Percentiles rank a stretch among this genome's conserved stretches.
Conservation (phyloP, 2,888 invertebrate genomes). For the Callimorpha dominula region DNA sequence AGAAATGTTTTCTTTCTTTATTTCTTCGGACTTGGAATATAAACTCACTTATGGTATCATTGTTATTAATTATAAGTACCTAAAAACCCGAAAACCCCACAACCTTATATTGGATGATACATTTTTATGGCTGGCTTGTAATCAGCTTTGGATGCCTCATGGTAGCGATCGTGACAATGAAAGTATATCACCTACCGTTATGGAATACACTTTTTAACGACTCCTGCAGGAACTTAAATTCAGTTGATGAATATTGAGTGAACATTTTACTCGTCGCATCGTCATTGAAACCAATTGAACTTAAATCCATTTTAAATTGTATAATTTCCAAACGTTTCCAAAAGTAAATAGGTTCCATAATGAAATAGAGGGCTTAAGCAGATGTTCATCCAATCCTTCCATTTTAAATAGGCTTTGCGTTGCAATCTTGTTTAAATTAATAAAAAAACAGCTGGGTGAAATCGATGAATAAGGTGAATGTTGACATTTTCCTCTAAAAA, state of each 20-base stretch:
- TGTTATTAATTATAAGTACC: background rate
- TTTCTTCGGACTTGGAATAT: background rate
- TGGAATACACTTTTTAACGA: no score
- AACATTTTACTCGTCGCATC: background rate
- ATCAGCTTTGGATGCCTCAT: no score
- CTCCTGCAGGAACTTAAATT: background rate
- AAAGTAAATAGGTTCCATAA: conserved; percentile 56
- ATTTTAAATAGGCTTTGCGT: conserved; percentile 62
- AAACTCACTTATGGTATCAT: background rate
- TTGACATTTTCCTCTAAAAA: background rate
- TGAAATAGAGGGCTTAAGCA: conserved; percentile 61
- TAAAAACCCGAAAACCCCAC: no score
- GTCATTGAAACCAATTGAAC: background rate
- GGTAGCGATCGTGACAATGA: no score
- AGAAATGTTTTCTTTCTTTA: background rate
- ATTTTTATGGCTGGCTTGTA: background rate
- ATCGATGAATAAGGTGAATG: background rate
- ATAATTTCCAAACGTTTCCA: conserved; percentile 58
- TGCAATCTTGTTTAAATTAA: conserved; percentile 42
- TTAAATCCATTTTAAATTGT: conserved; percentile 54
- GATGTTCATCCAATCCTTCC: conserved; percentile 66
- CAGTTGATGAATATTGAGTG: background rate
- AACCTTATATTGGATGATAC: no score
- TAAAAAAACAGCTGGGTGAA: background rate
- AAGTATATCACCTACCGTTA: background rate